Evolutionary conservation across 2,888 invertebrate genomes (phyloP), one percentile per base, ranked within the genome.

Genomic region (Petrolisthes manimaculis): DNA sequence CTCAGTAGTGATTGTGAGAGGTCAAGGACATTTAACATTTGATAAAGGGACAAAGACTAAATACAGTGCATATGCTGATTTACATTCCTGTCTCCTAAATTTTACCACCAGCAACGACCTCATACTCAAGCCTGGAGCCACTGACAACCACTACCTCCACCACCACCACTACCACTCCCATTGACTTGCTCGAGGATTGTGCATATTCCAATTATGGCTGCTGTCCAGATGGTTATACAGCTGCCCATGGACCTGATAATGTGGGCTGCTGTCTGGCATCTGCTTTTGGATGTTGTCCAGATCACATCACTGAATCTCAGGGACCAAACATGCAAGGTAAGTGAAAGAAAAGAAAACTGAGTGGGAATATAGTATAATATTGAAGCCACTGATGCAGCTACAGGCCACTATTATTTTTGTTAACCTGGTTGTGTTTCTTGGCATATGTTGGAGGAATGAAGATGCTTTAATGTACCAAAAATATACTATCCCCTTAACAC

Each of bases 271-370:
- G 98, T 92, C 94, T 95, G 91, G 94, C 95, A 91, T 94, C 96
- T 0, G 95, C 95, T 24, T 96, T 95, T 92, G 96, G 97, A 0
- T 98, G 98, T 93, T 98, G 98, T 92, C 96, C 97, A 0, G 97
- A 97, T 93, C 96, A 96, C 89, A 93, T 94, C 71, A 97, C 96
- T 0, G 94, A 95, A 6, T 97, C 98, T 0, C 94, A 95, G 91
- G 99, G 99, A 55, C 95, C 95, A 8, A 94, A 95, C 91, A 95
- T 96, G 90, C 95, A 96, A 92, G 94, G 93, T 81, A 56, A 21
- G 3, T 61, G 9, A 61, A 18, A 61, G 61, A 12, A 61, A 37
- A 37, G 37, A 37, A 37, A 37, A 37, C 37, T 37, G 37, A 0
- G 37, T 37, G 37, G 37, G 37, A 37, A 37, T 37, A 2, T 37